Evolutionary conservation across 1,140 invertebrate species (phyloP), one percentile per base, ranked within the genome.

Genomic region (Stegodyphus mimosarum): DNA sequence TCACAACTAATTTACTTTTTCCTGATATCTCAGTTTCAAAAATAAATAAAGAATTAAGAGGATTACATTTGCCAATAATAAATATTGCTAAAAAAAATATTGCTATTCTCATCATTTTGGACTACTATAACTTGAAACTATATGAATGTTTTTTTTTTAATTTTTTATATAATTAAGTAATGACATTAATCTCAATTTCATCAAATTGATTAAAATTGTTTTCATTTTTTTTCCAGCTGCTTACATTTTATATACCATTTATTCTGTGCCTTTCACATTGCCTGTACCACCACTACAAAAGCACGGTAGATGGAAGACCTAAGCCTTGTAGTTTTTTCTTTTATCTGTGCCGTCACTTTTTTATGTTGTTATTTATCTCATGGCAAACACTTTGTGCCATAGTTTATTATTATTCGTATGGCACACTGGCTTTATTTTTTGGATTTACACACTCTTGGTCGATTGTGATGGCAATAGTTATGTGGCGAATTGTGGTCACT

Each of bases 391-490:
- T 93, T 75, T 71, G 64, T 72, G 78, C 87, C 18, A 92, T 95
- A 89, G 93, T 94, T 0, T 94, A 95, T 88, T 94, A 94, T 87
- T 96, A 96, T 89, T 95, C 95, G 6, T 97, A 97, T 91, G 96
- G 96, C 11, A 94, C 92, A 11, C 88, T 95, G 88, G 94, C 95
- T 1, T 93, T 95, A 81, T 85, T 96, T 67, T 90, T 96, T 52
- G 95, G 95, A 63, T 95, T 95, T 13, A 90, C 96, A 13, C 91
- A 95, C 86, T 95, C 95, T 3, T 96, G 96, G 94, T 95, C 94
- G 80, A 91, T 96, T 53, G 87, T 94, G 17, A 89, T 96, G 81
- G 94, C 93, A 86, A 77, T 94, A 15, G 89, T 93, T 64, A 88
- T 96, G 49, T 95, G 94, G 93, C 92, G 93, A 87, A 90, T 92